phyloP scores from a whole-genome alignment of 2,113 vertebrate genomes.

The Chiloscyllium plagiosum region DNA sequence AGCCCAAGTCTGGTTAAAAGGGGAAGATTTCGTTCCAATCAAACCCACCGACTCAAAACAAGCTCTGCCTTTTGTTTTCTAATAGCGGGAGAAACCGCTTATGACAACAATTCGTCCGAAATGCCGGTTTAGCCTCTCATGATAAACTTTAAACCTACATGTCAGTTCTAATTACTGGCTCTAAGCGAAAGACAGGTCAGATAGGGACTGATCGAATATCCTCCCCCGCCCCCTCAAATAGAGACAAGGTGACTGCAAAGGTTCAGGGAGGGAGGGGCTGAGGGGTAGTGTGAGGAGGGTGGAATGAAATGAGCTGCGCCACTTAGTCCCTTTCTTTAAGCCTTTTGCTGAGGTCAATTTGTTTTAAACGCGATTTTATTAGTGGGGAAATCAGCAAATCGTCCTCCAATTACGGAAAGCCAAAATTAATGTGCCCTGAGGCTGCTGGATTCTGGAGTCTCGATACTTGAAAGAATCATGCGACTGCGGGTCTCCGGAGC shows the following conservation, averaged over 20 bases:
- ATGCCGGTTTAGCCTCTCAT: not conserved
- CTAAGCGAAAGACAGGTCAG: not conserved
- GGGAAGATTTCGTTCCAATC: not conserved
- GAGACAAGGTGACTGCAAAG: slow-evolving; percentile 1
- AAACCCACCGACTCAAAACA: not conserved
- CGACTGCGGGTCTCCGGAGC: slow-evolving; percentile 45
- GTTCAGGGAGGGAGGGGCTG: not conserved
- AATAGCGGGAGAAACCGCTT: not conserved
- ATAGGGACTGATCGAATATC: not conserved
- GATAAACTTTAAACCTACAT: not conserved
- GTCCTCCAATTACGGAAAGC: slow-evolving; percentile 66
- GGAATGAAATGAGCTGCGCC: slow-evolving; percentile 48
- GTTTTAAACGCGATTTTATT: slow-evolving; percentile 64
- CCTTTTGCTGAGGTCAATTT: slow-evolving; percentile 66
- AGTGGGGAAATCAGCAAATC: slow-evolving; percentile 64
- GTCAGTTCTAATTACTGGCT: slow-evolving; percentile 8
- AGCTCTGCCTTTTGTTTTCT: not conserved
- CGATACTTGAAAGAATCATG: slow-evolving; percentile 44
- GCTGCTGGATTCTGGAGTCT: slow-evolving; percentile 50
- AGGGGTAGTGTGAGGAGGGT: slow-evolving; percentile 36
- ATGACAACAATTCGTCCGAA: not conserved
- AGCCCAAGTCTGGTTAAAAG: not conserved
- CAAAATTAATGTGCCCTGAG: slow-evolving; percentile 66
- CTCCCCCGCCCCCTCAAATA: not conserved
- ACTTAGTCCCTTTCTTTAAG: slow-evolving; percentile 54